Evolutionary conservation across 92 coral and sea anemone genomes (phyloP), one percentile per base, ranked within the genome.

Genomic region (Palythoa heliodiscus): DNA sequence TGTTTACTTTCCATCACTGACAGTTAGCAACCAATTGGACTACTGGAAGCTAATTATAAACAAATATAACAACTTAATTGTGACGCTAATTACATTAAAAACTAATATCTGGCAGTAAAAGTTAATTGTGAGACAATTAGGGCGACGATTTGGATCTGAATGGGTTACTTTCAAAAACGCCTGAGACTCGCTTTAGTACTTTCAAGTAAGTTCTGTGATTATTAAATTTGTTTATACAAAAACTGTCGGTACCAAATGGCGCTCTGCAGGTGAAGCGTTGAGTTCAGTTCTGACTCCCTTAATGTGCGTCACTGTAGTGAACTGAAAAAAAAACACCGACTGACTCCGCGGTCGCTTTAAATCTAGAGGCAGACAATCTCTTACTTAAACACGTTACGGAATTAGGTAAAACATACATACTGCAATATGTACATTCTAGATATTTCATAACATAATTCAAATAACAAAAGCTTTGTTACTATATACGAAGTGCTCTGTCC

Each of bases 31-130:
- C 40, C 20, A 12, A 5, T 23, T 52, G 60, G 63, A 43, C 16
- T 15, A 48, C n/a, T n/a, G n/a, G 40, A 43, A n/a, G 71, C 16
- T 43, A 39, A n/a, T 23, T 0, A 40, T 61, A 63, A 78, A 78
- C 83, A 78, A 78, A 78, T 78, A 60, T n/a, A n/a, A n/a, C n/a
- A n/a, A 0, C 38, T 78, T 61, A 19, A 60, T 78, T 78, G 61
- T 78, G 71, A 78, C 83, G 83, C 4, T 43, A 43, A 43, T 78
- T 78, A 78, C 55, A 47, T 61, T 20, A 11, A 53, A 17, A 7
- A 25, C 24, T 23, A 3, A 17, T 15, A 23, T 20, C 35, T 48
- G 23, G 13, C 19, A 57, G 37, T 50, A 24, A 0, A 39, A 13
- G 61, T 13, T n/a, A 24, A 63, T 63, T 50, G 37, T 11, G 10